Percentiles rank a stretch among this genome's conserved stretches.
phyloP scores from a whole-genome alignment of 2,888 invertebrate species.

The Branchipolynoe longqiensis region DNA sequence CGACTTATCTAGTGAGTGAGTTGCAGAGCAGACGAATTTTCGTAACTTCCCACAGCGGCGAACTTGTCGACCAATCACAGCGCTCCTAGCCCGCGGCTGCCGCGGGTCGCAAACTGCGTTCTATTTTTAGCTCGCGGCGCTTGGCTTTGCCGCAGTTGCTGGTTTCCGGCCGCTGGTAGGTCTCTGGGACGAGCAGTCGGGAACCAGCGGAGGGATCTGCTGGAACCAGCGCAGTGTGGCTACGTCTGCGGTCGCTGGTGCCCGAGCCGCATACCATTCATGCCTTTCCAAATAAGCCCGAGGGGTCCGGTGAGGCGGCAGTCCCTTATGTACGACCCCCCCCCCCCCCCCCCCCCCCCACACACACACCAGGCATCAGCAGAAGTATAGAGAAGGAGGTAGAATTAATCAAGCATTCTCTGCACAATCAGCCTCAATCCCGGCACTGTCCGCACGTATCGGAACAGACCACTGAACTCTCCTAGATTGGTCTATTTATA shows the following conservation, averaged over 20 bases:
- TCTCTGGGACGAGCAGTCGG: background rate
- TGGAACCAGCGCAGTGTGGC: background rate
- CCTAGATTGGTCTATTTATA: no score
- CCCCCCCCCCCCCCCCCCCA: no score
- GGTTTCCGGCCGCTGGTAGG: background rate
- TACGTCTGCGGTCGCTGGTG: background rate
- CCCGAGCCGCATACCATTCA: no score
- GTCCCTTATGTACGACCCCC: no score
- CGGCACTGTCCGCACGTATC: no score
- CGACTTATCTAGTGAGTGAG: conserved; percentile 13
- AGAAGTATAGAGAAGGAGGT: no score
- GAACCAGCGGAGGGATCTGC: background rate
- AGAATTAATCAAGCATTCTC: no score
- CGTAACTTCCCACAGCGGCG: background rate
- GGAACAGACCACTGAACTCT: no score
- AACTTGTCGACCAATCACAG: conserved; percentile 6
- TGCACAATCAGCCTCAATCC: no score
- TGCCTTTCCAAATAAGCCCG: no score
- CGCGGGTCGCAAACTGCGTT: background rate
- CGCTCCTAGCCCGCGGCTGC: background rate
- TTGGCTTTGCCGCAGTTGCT: background rate
- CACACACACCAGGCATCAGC: no score
- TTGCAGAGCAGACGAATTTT: background rate
- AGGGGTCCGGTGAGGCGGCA: no score
- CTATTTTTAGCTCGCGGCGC: conserved; percentile 14